Percentiles rank a stretch among this genome's conserved stretches.
Conservation (phyloP, 2,888 invertebrate genomes). For the Drosophila mettleri region DNA sequence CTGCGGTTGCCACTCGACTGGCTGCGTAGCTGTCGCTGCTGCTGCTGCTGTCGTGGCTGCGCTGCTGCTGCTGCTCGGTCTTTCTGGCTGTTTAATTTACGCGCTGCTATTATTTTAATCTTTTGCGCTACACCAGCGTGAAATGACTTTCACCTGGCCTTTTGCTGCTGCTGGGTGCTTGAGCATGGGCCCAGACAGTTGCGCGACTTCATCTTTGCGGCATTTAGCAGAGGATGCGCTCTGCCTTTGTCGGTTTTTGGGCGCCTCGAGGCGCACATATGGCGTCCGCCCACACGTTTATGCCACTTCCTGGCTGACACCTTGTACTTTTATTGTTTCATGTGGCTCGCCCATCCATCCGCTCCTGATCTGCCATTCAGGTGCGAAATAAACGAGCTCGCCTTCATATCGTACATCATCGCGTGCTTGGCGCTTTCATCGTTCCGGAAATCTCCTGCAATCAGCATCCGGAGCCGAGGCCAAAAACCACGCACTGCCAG, state of each 20-base stretch:
- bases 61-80: conserved; percentile 17
- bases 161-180: conserved; percentile 21
- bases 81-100: conserved; percentile 76
- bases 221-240: conserved; percentile 66
- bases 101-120: conserved; percentile 82
- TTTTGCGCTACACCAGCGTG: conserved; percentile 81
- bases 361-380: conserved; percentile 51
- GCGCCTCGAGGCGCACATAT: conserved; percentile 45
- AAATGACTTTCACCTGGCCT: conserved; percentile 81
- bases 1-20: conserved; percentile 68
- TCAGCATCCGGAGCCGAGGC: conserved; percentile 52
- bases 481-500: conserved; percentile 47
- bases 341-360: conserved; percentile 37
- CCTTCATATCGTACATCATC: conserved; percentile 65
- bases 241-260: conserved; percentile 48
- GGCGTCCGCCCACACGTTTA: conserved; percentile 14
- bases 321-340: conserved; percentile 70
- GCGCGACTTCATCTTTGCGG: conserved; percentile 33
- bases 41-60: neutral
- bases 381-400: conserved; percentile 68
- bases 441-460: conserved; percentile 70
- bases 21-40: neutral
- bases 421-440: conserved; percentile 67
- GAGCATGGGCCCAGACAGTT: neutral
- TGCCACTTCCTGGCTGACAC: conserved; percentile 14